Percentiles rank a stretch among this genome's conserved stretches.
phyloP scores from a whole-genome alignment of 30 jellyfish, hydroid and myxozoan genomes.

The Mastigias papua region DNA sequence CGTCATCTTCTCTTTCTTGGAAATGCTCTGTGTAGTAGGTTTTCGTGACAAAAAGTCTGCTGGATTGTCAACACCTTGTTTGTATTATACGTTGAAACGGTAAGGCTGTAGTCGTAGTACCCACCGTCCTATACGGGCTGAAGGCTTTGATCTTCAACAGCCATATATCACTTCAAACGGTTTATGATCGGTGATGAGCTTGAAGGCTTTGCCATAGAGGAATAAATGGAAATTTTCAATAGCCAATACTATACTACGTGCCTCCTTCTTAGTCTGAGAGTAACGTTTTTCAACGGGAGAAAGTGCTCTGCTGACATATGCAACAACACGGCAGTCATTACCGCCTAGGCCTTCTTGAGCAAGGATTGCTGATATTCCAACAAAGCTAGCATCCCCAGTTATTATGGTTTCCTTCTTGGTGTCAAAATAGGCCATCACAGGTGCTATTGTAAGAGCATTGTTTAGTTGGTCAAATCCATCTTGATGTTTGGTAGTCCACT shows the following conservation, averaged over 20 bases:
- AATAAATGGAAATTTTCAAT: constrained; percentile 23
- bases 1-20: background rate
- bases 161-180: constrained; percentile 43
- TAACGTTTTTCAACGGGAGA: constrained; percentile 35
- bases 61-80: constrained; percentile 32
- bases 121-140: constrained; percentile 52
- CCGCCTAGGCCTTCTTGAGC: constrained; percentile 8
- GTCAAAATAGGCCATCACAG: constrained; percentile 41
- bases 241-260: constrained; percentile 39
- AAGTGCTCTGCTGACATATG: constrained; percentile 26
- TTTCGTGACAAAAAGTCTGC: constrained; percentile 32
- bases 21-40: background rate
- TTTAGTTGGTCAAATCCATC: background rate
- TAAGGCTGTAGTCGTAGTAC: constrained; percentile 31
- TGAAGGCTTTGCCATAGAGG: constrained; percentile 15
- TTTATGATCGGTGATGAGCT: constrained; percentile 43
- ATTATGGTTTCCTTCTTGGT: constrained; percentile 13
- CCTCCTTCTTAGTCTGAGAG: constrained; percentile 44
- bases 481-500: constrained; percentile 15
- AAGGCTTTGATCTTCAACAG: constrained; percentile 10
- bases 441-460: constrained; percentile 25
- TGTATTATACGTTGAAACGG: background rate
- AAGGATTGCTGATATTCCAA: constrained; percentile 40
- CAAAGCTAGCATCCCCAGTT: constrained; percentile 25
- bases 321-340: background rate